A percentile compares a stretch with the other conserved stretches of the same genome.
Conservation (phyloP, 2,113 vertebrate species). For the Petromus typicus region DNA sequence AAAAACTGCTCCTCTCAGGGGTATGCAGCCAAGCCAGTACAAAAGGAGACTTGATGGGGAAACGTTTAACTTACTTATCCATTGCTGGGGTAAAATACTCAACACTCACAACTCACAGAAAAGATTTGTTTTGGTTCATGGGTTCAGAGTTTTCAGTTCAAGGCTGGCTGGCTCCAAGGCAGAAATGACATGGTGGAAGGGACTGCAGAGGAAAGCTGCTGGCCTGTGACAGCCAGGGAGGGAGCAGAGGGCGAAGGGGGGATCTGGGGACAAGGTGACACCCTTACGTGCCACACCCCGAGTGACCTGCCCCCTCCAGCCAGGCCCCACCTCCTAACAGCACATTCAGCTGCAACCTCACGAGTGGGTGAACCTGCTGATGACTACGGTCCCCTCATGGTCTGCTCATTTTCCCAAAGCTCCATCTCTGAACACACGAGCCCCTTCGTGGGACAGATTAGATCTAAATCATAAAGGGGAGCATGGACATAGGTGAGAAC, state of each 20-base stretch:
- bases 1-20: neutral
- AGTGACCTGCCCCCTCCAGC: neutral
- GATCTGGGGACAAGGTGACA: neutral
- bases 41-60: neutral
- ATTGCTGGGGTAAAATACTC: neutral
- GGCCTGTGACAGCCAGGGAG: neutral
- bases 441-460: neutral
- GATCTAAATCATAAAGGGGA: neutral
- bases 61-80: neutral
- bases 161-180: neutral
- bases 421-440: neutral
- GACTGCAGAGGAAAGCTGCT: neutral
- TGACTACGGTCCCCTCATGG: neutral
- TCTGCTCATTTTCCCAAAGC: neutral
- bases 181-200: neutral
- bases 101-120: neutral
- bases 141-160: neutral
- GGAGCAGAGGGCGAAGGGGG: neutral
- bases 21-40: neutral
- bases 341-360: neutral
- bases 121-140: neutral
- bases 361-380: neutral
- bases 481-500: neutral
- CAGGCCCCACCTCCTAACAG: neutral
- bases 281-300: neutral